A percentile compares a stretch with the other conserved stretches of the same genome.
phyloP scores from a whole-genome alignment of 2,113 vertebrate species.

The Tapirus terrestris region DNA sequence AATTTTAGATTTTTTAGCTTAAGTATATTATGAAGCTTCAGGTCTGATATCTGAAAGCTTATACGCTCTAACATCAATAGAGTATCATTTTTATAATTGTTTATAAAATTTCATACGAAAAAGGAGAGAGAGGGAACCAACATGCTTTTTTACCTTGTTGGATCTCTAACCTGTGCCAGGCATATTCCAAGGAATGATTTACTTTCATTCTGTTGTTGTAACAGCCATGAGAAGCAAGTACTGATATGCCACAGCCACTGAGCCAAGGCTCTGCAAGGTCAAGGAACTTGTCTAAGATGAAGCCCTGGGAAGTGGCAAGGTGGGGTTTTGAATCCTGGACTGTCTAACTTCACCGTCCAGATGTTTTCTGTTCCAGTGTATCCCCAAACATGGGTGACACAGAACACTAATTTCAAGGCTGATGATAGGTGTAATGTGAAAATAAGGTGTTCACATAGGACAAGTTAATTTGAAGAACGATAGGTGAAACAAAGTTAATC shows the following conservation, averaged over 20 bases:
- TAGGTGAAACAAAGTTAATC: background rate
- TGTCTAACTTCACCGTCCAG: background rate
- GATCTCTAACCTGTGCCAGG: background rate
- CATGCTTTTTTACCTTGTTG: background rate
- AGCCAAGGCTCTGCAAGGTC: background rate
- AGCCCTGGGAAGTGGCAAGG: background rate
- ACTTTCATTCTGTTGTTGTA: background rate
- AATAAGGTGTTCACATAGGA: background rate
- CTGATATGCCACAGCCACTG: background rate
- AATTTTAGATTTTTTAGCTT: constrained; percentile 22
- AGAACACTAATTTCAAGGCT: background rate
- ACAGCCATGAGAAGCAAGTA: background rate
- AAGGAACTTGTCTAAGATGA: background rate
- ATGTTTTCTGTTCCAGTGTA: background rate
- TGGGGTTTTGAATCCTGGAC: background rate
- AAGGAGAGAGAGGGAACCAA: background rate
- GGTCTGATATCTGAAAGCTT: background rate
- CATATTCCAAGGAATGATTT: background rate
- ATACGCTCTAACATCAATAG: background rate
- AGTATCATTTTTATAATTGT: background rate
- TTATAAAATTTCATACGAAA: background rate
- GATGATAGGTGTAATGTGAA: background rate
- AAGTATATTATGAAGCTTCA: background rate
- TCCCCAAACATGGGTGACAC: background rate
- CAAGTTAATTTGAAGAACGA: background rate